phyloP scores from a whole-genome alignment of 2,797 vertebrate genomes.

The Liasis olivaceus region DNA sequence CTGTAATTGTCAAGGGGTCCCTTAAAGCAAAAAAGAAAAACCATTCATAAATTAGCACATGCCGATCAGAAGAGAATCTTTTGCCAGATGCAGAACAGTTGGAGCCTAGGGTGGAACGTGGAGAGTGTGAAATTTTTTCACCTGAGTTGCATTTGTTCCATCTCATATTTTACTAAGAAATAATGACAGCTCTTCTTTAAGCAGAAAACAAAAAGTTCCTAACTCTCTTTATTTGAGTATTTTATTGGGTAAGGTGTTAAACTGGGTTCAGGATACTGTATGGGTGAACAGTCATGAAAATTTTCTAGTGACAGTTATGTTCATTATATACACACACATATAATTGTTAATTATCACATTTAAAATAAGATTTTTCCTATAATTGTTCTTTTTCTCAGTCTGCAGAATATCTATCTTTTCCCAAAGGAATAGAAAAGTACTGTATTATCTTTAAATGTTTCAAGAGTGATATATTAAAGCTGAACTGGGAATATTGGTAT shows the following conservation, averaged over 20 bases:
- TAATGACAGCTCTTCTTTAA: not conserved
- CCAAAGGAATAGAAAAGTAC: not conserved
- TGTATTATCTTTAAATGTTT: not conserved
- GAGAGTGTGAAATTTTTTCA: not conserved
- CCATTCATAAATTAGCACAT: not conserved
- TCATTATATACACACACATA: not conserved
- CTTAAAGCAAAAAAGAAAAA: constrained; percentile 38
- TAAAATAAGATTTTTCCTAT: not conserved
- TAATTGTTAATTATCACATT: not conserved
- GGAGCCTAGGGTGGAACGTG: not conserved
- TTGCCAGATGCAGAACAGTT: constrained; percentile 28
- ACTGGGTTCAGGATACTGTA: not conserved
- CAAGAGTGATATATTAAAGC: not conserved
- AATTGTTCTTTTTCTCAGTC: not conserved
- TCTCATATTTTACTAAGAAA: not conserved
- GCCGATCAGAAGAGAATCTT: constrained; percentile 16
- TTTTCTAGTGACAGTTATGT: not conserved
- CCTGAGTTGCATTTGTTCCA: constrained; percentile 6
- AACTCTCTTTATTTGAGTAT: not conserved
- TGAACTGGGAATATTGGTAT: not conserved
- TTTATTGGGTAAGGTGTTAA: not conserved
- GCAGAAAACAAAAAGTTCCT: not conserved
- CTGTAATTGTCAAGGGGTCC: constrained; percentile 39
- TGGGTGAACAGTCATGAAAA: not conserved
- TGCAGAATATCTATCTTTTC: not conserved